These are phyloP conservation scores for Caenorhabditis sp. DNA, from an alignment of 2,888 invertebrate genomes.

Conservation along the genomic window DNA sequence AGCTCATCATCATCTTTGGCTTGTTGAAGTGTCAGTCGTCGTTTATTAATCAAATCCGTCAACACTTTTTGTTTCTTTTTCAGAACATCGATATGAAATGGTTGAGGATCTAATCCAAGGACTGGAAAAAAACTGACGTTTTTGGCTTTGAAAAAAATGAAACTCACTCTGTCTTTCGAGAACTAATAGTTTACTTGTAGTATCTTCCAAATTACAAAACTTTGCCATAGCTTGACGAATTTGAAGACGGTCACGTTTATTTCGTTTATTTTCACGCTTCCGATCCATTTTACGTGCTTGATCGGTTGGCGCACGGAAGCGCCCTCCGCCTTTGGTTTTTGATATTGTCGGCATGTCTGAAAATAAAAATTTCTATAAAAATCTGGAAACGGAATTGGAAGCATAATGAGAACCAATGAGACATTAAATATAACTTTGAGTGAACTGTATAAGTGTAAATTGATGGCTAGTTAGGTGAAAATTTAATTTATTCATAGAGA, in stretches of 20 bases:
- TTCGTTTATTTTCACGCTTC: constrained; percentile 49
- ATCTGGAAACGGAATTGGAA: too few relatives aligned
- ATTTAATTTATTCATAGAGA: too few relatives aligned
- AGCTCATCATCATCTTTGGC: constrained; percentile 45
- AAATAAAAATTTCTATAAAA: too few relatives aligned
- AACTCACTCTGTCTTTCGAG: constrained; percentile 50
- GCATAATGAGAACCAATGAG: too few relatives aligned
- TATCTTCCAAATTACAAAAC: constrained; percentile 50
- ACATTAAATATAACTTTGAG: too few relatives aligned
- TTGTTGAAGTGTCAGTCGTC: constrained; percentile 35
- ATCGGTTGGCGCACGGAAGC: constrained; percentile 53
- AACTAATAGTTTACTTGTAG: constrained; percentile 42
- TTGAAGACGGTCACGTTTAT: constrained; percentile 51
- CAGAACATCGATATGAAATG: constrained; percentile 52
- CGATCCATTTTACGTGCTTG: constrained; percentile 52
- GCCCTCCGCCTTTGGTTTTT: constrained; percentile 53
- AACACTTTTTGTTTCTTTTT: constrained; percentile 51
- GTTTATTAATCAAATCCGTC: constrained; percentile 40
- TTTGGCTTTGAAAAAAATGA: neutral
- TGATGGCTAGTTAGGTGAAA: too few relatives aligned
- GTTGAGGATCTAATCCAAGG: constrained; percentile 48
- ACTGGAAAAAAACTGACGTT: constrained; percentile 31
- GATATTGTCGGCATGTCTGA: constrained; percentile 40
- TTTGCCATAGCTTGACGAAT: constrained; percentile 56
- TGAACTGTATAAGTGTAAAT: too few relatives aligned